Conservation (phyloP, 2,888 invertebrate species). For the Drepanosiphum platanoidis region DNA sequence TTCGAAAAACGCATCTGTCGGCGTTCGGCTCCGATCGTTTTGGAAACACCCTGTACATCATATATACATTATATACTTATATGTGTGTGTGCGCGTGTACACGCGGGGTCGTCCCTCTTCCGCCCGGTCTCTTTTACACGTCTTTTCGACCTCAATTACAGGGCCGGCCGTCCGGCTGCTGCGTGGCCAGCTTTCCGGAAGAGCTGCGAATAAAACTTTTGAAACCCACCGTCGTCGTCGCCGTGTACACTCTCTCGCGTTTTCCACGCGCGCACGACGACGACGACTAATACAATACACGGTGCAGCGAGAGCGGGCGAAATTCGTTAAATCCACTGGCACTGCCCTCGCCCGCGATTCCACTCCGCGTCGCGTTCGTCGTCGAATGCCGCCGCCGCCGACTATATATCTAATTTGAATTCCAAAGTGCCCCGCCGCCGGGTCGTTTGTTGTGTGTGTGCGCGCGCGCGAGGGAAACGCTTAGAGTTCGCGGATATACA, state of each 20-base stretch:
- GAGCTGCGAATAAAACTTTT: conserved; percentile 59
- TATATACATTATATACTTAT: too few species aligned
- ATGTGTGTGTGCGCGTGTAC: too few species aligned
- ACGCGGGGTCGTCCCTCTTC: neutral
- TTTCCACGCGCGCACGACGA: neutral
- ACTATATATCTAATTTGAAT: conserved; percentile 50
- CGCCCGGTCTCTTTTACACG: conserved; percentile 44
- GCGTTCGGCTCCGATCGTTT: too few species aligned
- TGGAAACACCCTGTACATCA: too few species aligned
- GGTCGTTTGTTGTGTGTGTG: conserved; percentile 33
- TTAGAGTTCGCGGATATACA: conserved; percentile 24
- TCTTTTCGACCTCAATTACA: conserved; percentile 61
- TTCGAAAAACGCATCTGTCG: too few species aligned
- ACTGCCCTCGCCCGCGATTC: neutral
- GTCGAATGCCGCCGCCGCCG: neutral
- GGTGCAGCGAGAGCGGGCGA: neutral
- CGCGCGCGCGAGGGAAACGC: conserved; percentile 14
- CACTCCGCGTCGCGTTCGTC: neutral
- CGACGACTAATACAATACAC: neutral
- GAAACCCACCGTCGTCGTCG: neutral
- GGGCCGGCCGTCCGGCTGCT: neutral
- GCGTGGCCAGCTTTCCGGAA: conserved; percentile 59
- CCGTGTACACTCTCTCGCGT: neutral
- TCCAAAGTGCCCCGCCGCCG: conserved; percentile 42
- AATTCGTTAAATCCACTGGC: conserved; percentile 52